A percentile compares a stretch with the other conserved stretches of the same genome.
Conservation (phyloP, 1,140 invertebrate genomes). For the Galendromus occidentalis region DNA sequence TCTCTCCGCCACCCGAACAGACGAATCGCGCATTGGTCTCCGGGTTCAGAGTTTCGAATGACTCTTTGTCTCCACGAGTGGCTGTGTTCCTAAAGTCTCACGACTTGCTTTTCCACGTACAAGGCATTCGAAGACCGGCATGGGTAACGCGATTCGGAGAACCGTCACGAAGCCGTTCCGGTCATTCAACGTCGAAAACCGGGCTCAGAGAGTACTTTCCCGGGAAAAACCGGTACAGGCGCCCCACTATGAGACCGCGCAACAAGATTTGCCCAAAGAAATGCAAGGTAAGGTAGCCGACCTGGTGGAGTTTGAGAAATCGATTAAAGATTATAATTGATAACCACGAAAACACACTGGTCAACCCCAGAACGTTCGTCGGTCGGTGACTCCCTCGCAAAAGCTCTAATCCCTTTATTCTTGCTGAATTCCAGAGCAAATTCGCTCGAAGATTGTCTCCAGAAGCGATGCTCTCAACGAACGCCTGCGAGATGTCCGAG, state of each 20-base stretch:
- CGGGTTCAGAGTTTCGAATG: too few relatives aligned
- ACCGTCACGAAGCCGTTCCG: background rate
- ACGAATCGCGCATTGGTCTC: too few relatives aligned
- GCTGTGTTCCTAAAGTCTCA: too few relatives aligned
- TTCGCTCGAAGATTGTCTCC: background rate
- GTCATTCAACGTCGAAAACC: background rate
- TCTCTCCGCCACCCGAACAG: too few relatives aligned
- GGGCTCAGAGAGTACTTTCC: background rate
- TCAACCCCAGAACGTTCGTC: background rate
- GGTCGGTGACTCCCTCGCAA: background rate
- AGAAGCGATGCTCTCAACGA: background rate
- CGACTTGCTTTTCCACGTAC: too few relatives aligned
- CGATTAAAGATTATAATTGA: too few relatives aligned
- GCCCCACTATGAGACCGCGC: background rate
- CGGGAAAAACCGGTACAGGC: background rate
- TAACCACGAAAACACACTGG: too few relatives aligned
- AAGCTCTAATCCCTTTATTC: background rate
- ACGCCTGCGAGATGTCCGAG: background rate
- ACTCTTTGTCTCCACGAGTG: too few relatives aligned
- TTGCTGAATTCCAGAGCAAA: background rate
- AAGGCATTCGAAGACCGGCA: background rate
- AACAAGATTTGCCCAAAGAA: background rate
- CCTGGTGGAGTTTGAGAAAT: too few relatives aligned
- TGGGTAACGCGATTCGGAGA: background rate
- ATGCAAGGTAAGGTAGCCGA: background rate